Percentiles rank a stretch among this genome's conserved stretches.
These are phyloP conservation scores for Neoascia interrupta DNA, from an alignment of 2,888 invertebrate genomes.

Conservation along the genomic window DNA sequence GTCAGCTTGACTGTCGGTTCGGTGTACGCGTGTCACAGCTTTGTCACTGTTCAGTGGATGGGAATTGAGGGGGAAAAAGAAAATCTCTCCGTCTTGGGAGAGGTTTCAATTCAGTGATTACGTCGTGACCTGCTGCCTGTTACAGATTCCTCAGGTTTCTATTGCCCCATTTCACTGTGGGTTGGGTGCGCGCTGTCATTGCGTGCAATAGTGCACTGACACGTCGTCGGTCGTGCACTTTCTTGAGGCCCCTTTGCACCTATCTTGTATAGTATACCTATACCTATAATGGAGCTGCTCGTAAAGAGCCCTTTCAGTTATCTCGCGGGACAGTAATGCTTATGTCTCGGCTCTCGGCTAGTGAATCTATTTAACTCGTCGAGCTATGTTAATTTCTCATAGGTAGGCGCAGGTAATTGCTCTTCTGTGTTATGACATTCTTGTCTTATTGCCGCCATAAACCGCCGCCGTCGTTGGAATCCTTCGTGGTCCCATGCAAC, in stretches of 20 bases:
- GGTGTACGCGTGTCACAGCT: constrained; percentile 47
- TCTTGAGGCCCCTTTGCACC: too few species aligned
- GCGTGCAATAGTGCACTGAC: constrained; percentile 37
- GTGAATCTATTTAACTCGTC: constrained; percentile 54
- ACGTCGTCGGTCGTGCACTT: too few species aligned
- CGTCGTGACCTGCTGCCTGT: constrained; percentile 5
- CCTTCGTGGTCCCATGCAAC: neutral
- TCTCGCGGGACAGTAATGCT: constrained; percentile 18
- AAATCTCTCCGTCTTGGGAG: constrained; percentile 9
- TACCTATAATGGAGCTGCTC: too few species aligned
- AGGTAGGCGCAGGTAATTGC: constrained; percentile 77
- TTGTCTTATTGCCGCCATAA: constrained; percentile 73
- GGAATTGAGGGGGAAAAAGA: neutral
- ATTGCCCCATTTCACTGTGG: constrained; percentile 37
- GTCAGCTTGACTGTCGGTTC: neutral
- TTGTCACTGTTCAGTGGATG: constrained; percentile 27
- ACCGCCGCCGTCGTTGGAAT: constrained; percentile 36
- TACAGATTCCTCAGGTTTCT: constrained; percentile 42
- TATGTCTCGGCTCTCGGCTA: constrained; percentile 8
- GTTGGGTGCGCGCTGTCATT: neutral
- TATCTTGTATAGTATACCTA: too few species aligned
- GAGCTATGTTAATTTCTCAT: constrained; percentile 71
- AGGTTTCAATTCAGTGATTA: constrained; percentile 21
- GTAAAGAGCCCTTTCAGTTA: too few species aligned
- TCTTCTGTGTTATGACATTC: constrained; percentile 75